Percentiles rank a stretch among this genome's conserved stretches.
Conservation (phyloP, 2,797 vertebrate genomes). For the Eutrigla gurnardus region DNA sequence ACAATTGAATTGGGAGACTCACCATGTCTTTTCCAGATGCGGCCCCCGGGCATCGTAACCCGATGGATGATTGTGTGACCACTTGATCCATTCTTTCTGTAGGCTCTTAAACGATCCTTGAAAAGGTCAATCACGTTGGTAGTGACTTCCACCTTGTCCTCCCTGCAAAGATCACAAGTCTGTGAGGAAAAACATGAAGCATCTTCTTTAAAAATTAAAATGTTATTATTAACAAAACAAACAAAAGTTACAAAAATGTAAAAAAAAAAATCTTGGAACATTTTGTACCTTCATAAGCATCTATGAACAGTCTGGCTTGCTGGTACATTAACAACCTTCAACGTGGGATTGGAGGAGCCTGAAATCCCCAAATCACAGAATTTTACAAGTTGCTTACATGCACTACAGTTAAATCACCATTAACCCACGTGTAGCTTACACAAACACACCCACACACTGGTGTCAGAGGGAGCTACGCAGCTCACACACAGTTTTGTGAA, state of each 20-base stretch:
- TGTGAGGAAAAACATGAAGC: background rate
- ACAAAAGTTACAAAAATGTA: conserved; percentile 5
- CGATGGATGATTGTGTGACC: conserved; percentile 47
- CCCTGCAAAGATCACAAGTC: background rate
- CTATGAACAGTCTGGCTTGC: background rate
- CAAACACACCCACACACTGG: conserved; percentile 34
- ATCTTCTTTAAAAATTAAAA: background rate
- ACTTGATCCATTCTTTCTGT: conserved; percentile 40
- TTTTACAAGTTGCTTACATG: background rate
- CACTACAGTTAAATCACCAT: conserved; percentile 24
- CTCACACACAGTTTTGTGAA: conserved; percentile 15
- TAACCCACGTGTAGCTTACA: conserved; percentile 4
- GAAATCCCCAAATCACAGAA: background rate
- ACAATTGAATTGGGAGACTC: conserved; percentile 60
- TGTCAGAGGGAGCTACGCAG: no score
- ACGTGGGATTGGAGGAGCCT: background rate
- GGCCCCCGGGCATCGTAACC: conserved; percentile 49
- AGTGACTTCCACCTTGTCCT: conserved; percentile 43
- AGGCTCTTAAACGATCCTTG: conserved; percentile 21
- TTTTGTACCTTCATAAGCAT: background rate
- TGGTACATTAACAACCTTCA: background rate
- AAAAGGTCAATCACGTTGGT: conserved; percentile 31
- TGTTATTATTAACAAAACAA: background rate
- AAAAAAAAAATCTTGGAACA: background rate
- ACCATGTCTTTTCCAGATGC: conserved; percentile 67